A percentile compares a stretch with the other conserved stretches of the same genome.
Conservation (phyloP, 2,113 vertebrate genomes). For the Alectura lathami region DNA sequence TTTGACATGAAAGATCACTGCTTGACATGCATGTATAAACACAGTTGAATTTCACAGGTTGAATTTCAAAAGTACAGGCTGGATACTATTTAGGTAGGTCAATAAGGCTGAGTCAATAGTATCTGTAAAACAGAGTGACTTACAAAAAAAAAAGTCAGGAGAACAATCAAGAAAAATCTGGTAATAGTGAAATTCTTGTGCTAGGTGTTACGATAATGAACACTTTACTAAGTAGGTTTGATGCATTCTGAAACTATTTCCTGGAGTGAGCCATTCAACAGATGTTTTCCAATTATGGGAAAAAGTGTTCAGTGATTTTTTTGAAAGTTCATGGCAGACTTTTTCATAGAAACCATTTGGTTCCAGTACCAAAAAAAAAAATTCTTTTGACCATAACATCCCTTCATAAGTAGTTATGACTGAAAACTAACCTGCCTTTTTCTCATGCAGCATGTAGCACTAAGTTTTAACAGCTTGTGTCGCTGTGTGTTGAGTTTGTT, state of each 20-base stretch:
- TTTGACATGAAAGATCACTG: neutral
- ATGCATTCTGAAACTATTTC: neutral
- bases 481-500: neutral
- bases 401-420: neutral
- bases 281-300: neutral
- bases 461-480: neutral
- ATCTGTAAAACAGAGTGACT: neutral
- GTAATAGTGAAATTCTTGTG: neutral
- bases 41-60: no score
- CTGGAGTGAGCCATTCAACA: neutral
- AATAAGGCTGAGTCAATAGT: neutral
- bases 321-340: neutral
- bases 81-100: neutral
- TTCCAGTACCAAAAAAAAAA: neutral
- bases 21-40: neutral
- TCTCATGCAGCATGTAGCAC: neutral
- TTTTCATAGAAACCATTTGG: neutral
- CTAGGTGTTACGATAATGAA: neutral
- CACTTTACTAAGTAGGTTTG: neutral
- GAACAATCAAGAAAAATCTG: neutral
- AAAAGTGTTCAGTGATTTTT: neutral
- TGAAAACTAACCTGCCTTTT: neutral
- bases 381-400: neutral
- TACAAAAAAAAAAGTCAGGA: neutral
- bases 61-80: neutral